Conservation (phyloP, 2,113 vertebrate species). For the Actenoides lindsayi region DNA sequence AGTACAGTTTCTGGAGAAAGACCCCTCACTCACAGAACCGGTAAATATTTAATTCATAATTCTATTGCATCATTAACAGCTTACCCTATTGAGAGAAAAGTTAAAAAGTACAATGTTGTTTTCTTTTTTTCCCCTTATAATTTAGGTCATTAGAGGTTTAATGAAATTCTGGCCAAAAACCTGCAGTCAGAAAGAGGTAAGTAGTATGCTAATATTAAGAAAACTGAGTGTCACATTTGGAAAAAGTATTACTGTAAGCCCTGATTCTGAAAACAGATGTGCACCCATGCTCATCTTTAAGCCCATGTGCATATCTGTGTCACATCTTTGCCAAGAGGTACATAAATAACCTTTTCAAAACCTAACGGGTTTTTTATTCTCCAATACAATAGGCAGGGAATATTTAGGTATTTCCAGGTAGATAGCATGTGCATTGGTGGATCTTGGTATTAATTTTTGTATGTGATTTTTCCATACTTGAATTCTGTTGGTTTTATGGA, state of each 20-base stretch:
- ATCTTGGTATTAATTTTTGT: not conserved
- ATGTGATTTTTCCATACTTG: not conserved
- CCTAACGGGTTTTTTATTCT: not conserved
- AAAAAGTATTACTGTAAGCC: not conserved
- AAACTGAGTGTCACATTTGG: not conserved
- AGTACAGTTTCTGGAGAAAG: constrained; percentile 99
- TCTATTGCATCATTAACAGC: not conserved
- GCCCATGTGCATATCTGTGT: not conserved
- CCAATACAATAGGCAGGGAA: not conserved
- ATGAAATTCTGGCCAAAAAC: constrained; percentile 99
- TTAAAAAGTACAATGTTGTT: not conserved
- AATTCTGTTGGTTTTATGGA: not conserved
- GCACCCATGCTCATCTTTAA: not conserved
- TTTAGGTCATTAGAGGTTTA: constrained; percentile 97
- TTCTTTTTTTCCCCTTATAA: not conserved
- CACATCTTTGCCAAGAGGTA: not conserved
- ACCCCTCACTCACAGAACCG: constrained; percentile 98
- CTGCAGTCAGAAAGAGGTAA: constrained; percentile 99
- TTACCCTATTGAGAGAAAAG: not conserved
- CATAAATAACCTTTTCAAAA: too few relatives aligned
- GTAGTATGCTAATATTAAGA: not conserved
- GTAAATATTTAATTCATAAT: constrained; percentile 76
- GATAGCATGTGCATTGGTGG: not conserved
- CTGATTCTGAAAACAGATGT: constrained; percentile 7
- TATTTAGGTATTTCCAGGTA: not conserved